phyloP scores from a whole-genome alignment of 2,113 vertebrate genomes.

The Pica pica region DNA sequence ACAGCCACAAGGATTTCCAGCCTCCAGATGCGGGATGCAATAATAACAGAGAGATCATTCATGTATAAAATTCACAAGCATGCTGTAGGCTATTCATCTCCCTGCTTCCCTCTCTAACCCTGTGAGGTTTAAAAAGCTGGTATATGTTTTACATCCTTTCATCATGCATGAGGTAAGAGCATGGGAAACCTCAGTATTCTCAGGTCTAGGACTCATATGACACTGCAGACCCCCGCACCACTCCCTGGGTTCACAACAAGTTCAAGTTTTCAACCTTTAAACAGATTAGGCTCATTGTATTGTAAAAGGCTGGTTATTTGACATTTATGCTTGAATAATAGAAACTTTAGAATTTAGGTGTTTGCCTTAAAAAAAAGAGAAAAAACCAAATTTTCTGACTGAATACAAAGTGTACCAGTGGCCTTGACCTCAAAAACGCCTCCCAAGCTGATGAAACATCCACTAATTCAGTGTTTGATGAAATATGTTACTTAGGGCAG shows the following conservation, averaged over 20 bases:
- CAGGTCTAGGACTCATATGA: not conserved
- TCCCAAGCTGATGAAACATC: not conserved
- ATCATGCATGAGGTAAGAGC: not conserved
- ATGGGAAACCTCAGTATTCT: not conserved
- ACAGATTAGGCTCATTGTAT: not conserved
- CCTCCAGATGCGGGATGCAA: not conserved
- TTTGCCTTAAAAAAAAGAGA: not conserved
- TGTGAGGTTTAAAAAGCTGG: not conserved
- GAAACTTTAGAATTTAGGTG: not conserved
- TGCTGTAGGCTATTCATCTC: not conserved
- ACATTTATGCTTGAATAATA: not conserved
- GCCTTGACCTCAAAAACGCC: not conserved
- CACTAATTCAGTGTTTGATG: constrained; percentile 30
- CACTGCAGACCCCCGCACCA: not conserved
- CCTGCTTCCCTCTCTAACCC: not conserved
- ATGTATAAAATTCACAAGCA: not conserved
- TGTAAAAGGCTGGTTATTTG: not conserved
- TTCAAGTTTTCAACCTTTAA: not conserved
- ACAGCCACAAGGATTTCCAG: not conserved
- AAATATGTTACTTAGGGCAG: constrained; percentile 7
- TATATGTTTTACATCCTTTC: not conserved
- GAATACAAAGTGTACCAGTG: not conserved
- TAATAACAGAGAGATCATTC: not conserved
- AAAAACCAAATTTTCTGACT: not conserved
- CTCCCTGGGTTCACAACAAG: not conserved